Percentiles rank a stretch among this genome's conserved stretches.
These are phyloP conservation scores for Porphyrio hochstetteri DNA, from an alignment of 2,113 vertebrate species.

Conservation along the genomic window DNA sequence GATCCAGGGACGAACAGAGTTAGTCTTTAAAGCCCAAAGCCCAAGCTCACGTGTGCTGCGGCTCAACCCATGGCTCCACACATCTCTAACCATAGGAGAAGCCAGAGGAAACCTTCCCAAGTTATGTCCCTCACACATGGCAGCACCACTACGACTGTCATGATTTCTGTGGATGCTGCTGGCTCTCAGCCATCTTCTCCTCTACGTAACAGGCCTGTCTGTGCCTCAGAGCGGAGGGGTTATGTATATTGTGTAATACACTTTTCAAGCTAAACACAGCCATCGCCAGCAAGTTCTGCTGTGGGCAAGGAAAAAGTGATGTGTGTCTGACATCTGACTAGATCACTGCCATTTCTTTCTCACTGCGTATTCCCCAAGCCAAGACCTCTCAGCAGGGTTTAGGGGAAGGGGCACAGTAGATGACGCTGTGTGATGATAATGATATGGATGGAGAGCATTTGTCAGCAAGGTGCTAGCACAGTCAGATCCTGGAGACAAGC, in stretches of 20 bases:
- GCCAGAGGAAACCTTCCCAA: not conserved
- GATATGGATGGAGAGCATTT: not conserved
- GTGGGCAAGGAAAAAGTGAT: constrained; percentile 10
- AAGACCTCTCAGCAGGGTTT: not conserved
- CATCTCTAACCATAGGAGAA: not conserved
- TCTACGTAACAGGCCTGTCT: accelerated
- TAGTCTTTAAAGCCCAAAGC: not conserved
- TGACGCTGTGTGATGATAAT: not conserved
- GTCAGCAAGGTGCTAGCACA: not conserved
- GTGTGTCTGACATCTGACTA: not conserved
- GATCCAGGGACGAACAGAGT: not conserved
- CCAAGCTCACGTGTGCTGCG: not conserved
- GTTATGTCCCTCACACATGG: not conserved
- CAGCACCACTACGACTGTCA: not conserved
- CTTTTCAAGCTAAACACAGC: not conserved
- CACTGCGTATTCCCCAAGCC: not conserved
- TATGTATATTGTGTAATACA: not conserved
- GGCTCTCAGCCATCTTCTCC: not conserved
- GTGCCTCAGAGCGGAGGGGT: accelerated
- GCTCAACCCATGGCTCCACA: not conserved
- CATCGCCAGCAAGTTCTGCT: not conserved
- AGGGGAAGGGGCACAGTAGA: not conserved
- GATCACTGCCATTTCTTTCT: constrained; percentile 12
- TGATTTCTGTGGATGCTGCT: not conserved
- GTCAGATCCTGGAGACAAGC: not conserved